Conservation (phyloP, 2,113 vertebrate species). For the Recurvirostra avosetta region DNA sequence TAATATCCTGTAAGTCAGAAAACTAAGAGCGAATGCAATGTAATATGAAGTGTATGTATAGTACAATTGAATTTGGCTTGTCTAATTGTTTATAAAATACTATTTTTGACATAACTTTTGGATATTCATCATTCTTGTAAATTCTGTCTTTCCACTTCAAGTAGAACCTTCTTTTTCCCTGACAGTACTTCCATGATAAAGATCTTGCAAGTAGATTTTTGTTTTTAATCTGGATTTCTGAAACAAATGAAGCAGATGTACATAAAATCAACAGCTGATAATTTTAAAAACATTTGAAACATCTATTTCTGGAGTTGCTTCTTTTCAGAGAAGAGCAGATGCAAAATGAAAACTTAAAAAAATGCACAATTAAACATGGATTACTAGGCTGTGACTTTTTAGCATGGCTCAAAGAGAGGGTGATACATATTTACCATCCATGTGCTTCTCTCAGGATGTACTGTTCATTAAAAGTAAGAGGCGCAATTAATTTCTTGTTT, state of each 20-base stretch:
- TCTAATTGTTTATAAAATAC: background rate
- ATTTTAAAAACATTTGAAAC: background rate
- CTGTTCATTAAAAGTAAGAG: background rate
- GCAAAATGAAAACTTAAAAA: background rate
- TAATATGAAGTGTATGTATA: background rate
- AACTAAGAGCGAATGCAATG: background rate
- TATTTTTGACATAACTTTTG: background rate
- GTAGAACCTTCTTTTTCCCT: background rate
- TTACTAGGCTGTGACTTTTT: background rate
- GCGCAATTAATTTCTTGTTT: background rate
- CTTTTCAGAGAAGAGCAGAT: background rate
- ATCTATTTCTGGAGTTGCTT: background rate
- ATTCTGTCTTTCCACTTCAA: background rate
- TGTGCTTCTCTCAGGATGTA: background rate
- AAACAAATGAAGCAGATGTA: background rate
- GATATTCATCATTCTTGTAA: background rate
- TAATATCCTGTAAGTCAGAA: background rate
- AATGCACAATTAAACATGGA: background rate
- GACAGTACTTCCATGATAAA: background rate
- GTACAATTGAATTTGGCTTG: background rate
- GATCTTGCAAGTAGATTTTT: background rate
- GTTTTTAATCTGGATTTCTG: background rate
- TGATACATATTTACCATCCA: background rate
- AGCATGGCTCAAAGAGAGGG: background rate
- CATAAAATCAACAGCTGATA: background rate